A percentile compares a stretch with the other conserved stretches of the same genome.
Evolutionary conservation across 2,113 vertebrate genomes (phyloP).

Genomic region (Neoarius graeffei): DNA sequence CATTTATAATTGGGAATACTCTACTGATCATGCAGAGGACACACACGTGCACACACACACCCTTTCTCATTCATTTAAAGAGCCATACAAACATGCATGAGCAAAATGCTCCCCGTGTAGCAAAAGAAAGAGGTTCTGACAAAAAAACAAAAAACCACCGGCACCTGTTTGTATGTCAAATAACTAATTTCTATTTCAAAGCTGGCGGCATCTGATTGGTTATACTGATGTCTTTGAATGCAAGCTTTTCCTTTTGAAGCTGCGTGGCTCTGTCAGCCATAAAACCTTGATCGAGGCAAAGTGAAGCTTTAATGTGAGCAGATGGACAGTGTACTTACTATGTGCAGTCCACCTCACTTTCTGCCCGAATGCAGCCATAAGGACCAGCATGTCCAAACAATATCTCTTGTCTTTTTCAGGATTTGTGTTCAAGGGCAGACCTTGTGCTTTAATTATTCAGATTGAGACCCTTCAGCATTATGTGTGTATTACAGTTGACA

Average conservation of each 20-base stretch:
- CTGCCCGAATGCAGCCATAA: slow-evolving; percentile 10
- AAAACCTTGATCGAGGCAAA: slow-evolving; percentile 45
- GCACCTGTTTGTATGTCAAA: slow-evolving; percentile 53
- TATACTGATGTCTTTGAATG: slow-evolving; percentile 48
- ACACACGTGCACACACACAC: background rate
- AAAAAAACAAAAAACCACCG: slow-evolving; percentile 28
- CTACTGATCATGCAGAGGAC: slow-evolving; percentile 20
- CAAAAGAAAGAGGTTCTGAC: slow-evolving; percentile 39
- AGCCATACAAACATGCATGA: slow-evolving; percentile 24
- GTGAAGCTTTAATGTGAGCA: slow-evolving; percentile 50
- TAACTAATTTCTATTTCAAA: slow-evolving; percentile 58
- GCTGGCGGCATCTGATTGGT: slow-evolving; percentile 38
- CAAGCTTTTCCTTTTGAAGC: slow-evolving; percentile 49
- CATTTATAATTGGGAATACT: slow-evolving; percentile 30
- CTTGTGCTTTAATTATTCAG: background rate
- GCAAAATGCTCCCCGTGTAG: slow-evolving; percentile 5
- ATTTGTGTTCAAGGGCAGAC: background rate
- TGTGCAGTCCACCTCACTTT: slow-evolving; percentile 51
- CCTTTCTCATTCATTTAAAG: slow-evolving; percentile 16
- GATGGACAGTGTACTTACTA: slow-evolving; percentile 53
- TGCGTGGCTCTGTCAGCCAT: slow-evolving; percentile 33
- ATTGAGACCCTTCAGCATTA: background rate
- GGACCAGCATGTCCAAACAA: slow-evolving; percentile 5
- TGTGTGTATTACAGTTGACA: background rate
- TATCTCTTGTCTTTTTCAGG: background rate